Percentiles rank a stretch among this genome's conserved stretches.
Conservation (phyloP, 2,797 vertebrate species). For the Cheirogaleus major region DNA sequence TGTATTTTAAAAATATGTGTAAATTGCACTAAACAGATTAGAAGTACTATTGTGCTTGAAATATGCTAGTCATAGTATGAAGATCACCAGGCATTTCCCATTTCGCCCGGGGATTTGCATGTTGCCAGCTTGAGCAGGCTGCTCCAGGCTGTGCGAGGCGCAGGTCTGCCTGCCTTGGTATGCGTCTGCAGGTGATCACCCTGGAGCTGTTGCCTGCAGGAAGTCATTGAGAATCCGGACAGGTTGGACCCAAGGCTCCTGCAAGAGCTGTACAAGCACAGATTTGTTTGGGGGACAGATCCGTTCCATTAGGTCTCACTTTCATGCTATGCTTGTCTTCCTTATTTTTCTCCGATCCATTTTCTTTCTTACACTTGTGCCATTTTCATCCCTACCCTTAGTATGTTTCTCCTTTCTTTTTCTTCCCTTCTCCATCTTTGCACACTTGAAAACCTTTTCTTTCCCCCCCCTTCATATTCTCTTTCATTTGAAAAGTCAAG, state of each 20-base stretch:
- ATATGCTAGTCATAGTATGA: neutral
- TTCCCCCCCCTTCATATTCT: neutral
- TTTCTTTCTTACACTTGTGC: neutral
- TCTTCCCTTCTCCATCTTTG: neutral
- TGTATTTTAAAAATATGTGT: slow-evolving; percentile 19
- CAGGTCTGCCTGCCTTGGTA: neutral
- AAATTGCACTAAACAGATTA: slow-evolving; percentile 28
- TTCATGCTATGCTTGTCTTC: neutral
- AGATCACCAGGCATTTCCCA: neutral
- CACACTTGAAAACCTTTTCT: neutral
- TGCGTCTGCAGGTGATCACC: neutral
- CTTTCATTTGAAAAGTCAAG: neutral
- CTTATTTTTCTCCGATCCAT: neutral
- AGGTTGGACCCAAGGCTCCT: neutral
- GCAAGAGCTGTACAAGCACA: neutral
- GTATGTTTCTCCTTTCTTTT: neutral
- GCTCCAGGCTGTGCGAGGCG: neutral
- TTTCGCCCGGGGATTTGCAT: neutral
- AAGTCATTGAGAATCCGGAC: neutral
- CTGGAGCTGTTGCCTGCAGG: neutral
- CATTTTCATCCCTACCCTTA: neutral
- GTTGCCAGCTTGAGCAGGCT: neutral
- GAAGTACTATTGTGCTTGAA: slow-evolving; percentile 50
- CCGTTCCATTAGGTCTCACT: neutral
- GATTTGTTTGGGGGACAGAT: neutral